Evolutionary conservation across 2,797 vertebrate genomes (phyloP).

Genomic region (Channallabes apus): DNA sequence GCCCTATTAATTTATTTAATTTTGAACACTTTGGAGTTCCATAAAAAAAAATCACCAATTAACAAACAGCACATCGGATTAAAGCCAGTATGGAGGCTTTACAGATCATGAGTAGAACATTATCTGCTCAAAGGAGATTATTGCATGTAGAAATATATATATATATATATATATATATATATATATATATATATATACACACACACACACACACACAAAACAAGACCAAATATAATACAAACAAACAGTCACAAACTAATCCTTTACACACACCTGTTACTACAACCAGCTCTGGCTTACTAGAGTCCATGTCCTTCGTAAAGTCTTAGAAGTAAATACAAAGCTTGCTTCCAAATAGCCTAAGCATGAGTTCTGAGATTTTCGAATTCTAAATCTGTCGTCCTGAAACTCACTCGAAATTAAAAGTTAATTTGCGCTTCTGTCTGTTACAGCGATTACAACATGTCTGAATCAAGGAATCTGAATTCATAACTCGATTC

Average conservation of each 20-base stretch:
- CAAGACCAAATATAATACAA: not conserved
- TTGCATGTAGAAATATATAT: no score
- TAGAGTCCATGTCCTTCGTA: not conserved
- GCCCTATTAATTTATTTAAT: no score
- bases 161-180: no score
- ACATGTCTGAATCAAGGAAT: not conserved
- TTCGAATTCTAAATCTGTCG: not conserved
- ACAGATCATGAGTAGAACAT: no score
- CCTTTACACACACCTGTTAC: slow-evolving; percentile 36
- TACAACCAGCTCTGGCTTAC: slow-evolving; percentile 22
- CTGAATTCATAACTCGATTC: not conserved
- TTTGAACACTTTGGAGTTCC: no score
- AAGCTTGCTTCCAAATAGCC: not conserved
- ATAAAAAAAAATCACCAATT: no score
- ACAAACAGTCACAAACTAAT: not conserved
- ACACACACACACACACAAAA: no score
- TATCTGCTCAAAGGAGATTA: no score
- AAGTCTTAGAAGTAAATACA: not conserved
- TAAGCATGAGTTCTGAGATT: not conserved
- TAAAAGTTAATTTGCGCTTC: not conserved
- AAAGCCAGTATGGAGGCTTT: no score
- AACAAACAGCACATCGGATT: no score
- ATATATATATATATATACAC: no score
- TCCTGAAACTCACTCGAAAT: not conserved
- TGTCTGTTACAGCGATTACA: not conserved